Evolutionary conservation across 2,888 invertebrate species (phyloP).

Genomic region (Mythimna lalbum): DNA sequence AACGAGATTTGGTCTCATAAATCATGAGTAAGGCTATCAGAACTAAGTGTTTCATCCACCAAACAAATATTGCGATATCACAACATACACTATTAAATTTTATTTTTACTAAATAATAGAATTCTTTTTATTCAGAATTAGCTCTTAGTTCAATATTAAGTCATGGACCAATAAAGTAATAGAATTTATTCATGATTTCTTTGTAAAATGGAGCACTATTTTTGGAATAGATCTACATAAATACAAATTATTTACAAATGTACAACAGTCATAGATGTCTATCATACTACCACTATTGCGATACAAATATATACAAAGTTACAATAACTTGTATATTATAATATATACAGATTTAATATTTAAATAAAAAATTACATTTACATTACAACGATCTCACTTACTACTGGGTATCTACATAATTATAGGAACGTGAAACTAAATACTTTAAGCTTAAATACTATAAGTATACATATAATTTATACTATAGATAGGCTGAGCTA

Average conservation of each 20-base stretch:
- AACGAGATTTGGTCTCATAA: neutral
- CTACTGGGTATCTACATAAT: conserved; percentile 15
- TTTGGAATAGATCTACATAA: conserved; percentile 3
- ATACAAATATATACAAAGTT: conserved; percentile 34
- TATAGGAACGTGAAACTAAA: conserved; percentile 40
- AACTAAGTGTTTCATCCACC: neutral
- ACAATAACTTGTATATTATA: conserved; percentile 15
- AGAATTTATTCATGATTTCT: neutral
- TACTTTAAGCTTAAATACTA: conserved; percentile 42
- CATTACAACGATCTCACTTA: conserved; percentile 7
- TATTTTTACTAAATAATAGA: neutral
- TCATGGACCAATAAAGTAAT: neutral
- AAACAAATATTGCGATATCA: neutral
- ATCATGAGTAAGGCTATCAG: neutral
- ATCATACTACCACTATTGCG: conserved; percentile 22
- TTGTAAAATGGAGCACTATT: neutral
- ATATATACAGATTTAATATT: conserved; percentile 22
- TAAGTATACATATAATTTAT: conserved; percentile 40
- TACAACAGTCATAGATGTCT: conserved; percentile 23
- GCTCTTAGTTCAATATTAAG: neutral
- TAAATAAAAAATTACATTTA: neutral
- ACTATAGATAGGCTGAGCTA: conserved; percentile 18
- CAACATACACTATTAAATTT: neutral
- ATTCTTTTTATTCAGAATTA: no score
- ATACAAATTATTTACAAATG: conserved; percentile 24